Evolutionary conservation across 2,888 invertebrate genomes (phyloP), one percentile per base, ranked within the genome.

Genomic region (Mythimna pallens): DNA sequence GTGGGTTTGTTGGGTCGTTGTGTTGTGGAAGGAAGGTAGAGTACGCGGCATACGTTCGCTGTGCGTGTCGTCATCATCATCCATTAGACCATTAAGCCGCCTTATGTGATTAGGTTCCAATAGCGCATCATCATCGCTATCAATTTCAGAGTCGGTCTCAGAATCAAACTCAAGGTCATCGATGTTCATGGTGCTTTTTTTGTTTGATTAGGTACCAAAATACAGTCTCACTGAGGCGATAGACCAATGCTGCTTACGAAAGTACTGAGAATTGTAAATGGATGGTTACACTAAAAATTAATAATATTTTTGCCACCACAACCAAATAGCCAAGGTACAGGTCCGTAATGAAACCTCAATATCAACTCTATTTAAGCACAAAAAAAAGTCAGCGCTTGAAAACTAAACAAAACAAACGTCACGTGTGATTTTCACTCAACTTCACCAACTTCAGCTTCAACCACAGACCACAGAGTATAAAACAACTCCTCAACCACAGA

Each of bases 71-170:
- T 87, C 86, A n/a, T 90, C 89, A 9, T 84, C 83, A 64, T 87
- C 84, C 59, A 91, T 74, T 22, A 88, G 88, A 7, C 86, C 90
- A 47, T 80, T 88, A 1, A 92, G 79, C 30, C 88, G 85, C 55
- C 88, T 81, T 58, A 92, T 76, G 68, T 92, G 90, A 55, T 89
- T 84, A 89, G 71, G 76, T 90, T 88, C 54, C 82, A 70, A 91
- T 90, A 65, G 47, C 20, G 43, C 85, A 68, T 93, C 92, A 47
- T 89, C 90, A 61, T 92, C 91, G 57, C 88, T 88, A 55, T 68
- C 59, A n/a, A 79, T n/a, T 57, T 80, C 80, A 0, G 79, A 80
- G 47, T 79, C 80, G 5, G 68, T 80, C 5, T 80, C 80, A 59
- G 43, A 34, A 61, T 80, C 67, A n/a, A 65, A 14, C 6, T 65